Percentiles rank a stretch among this genome's conserved stretches.
phyloP scores from a whole-genome alignment of 2,888 invertebrate genomes.

The Agrotis clavis region DNA sequence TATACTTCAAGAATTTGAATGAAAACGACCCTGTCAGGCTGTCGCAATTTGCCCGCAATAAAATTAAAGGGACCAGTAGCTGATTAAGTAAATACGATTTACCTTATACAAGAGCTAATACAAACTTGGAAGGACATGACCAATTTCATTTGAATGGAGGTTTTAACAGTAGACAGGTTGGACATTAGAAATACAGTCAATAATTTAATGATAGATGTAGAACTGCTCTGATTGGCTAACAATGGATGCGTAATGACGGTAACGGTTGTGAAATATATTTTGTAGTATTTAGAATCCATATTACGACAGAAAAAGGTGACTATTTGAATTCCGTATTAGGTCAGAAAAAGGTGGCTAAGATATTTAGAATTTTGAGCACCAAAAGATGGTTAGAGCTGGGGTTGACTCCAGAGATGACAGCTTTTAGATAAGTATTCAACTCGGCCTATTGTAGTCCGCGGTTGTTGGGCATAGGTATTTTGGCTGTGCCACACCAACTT shows the following conservation, averaged over 20 bases:
- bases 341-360: too few relatives aligned
- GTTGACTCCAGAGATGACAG: too few relatives aligned
- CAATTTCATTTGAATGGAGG: conserved; percentile 59
- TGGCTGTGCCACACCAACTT: too few relatives aligned
- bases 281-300: conserved; percentile 30
- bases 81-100: conserved; percentile 44
- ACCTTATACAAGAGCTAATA: conserved; percentile 32
- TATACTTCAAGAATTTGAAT: conserved; percentile 21
- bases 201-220: conserved; percentile 52
- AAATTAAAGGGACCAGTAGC: conserved; percentile 30
- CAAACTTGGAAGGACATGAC: conserved; percentile 42
- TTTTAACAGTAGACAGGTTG: conserved; percentile 39
- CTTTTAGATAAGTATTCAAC: too few relatives aligned
- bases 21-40: background rate
- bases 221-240: conserved; percentile 47
- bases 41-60: conserved; percentile 41
- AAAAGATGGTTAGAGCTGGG: too few relatives aligned
- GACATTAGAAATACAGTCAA: conserved; percentile 49
- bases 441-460: too few relatives aligned
- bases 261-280: conserved; percentile 38
- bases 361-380: too few relatives aligned
- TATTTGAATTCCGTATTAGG: too few relatives aligned
- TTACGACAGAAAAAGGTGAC: background rate
- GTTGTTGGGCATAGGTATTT: too few relatives aligned
- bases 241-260: conserved; percentile 43